Conservation (phyloP, 2,888 invertebrate genomes). For the Ormyrus nitidulus region DNA sequence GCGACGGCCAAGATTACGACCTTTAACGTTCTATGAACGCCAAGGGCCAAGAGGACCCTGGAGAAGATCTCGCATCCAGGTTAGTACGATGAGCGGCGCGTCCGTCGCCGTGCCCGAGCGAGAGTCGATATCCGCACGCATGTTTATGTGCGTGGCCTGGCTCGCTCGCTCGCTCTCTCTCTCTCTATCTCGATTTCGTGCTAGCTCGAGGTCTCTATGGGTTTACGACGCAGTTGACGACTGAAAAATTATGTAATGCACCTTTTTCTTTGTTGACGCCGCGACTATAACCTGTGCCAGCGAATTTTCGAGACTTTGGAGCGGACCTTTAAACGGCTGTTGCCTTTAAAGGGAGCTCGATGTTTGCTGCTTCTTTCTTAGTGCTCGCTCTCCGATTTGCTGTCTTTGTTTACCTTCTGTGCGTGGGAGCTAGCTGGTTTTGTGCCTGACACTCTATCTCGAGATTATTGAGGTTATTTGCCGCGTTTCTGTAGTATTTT, state of each 20-base stretch:
- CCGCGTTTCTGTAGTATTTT: not conserved
- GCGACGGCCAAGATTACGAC: conserved; percentile 51
- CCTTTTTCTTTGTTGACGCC: conserved; percentile 16
- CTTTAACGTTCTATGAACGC: conserved; percentile 71
- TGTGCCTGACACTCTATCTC: not conserved
- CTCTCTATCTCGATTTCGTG: not conserved
- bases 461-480: conserved; percentile 38
- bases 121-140: too few relatives aligned
- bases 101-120: too few relatives aligned
- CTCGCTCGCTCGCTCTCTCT: conserved; percentile 20
- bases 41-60: conserved; percentile 74
- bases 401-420: conserved; percentile 44
- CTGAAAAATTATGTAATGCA: conserved; percentile 42
- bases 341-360: not conserved
- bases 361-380: not conserved
- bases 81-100: conserved; percentile 51
- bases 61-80: conserved; percentile 74
- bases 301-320: not conserved
- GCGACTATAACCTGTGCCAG: conserved; percentile 5
- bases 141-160: not conserved
- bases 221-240: not conserved
- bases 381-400: not conserved
- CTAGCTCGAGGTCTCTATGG: not conserved
- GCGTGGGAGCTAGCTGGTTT: not conserved
- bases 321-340: not conserved